Evolutionary conservation across 2,888 invertebrate genomes (phyloP).

Genomic region (Lamellibrachia satsuma): DNA sequence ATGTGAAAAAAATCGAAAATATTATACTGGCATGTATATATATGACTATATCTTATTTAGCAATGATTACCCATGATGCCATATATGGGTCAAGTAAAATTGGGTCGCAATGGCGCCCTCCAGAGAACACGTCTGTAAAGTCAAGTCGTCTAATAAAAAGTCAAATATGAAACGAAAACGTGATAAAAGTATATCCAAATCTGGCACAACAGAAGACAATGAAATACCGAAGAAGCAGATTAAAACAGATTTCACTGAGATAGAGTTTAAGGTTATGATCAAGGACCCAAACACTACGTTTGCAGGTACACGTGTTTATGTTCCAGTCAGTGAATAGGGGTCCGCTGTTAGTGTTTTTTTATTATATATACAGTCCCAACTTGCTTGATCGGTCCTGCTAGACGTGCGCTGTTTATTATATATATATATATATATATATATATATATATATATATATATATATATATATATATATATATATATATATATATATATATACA

Average conservation of each 20-base stretch:
- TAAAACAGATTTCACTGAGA: neutral
- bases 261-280: constrained; percentile 11
- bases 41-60: neutral
- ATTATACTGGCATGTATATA: neutral
- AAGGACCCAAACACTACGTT: constrained; percentile 12
- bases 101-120: constrained; percentile 13
- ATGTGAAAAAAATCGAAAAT: neutral
- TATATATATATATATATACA: neutral
- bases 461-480: too few species aligned
- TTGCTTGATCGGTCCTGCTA: neutral
- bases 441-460: too few species aligned
- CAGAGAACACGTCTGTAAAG: neutral
- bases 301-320: constrained; percentile 7
- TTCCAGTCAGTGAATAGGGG: neutral
- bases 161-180: neutral
- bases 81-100: neutral
- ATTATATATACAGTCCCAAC: too few species aligned
- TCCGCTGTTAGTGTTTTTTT: too few species aligned
- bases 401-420: neutral
- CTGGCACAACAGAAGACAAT: neutral
- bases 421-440: too few species aligned
- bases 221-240: neutral
- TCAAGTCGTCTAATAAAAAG: neutral
- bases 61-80: neutral
- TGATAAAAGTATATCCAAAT: neutral